Percentiles rank a stretch among this genome's conserved stretches.
Evolutionary conservation across 2,888 invertebrate genomes (phyloP).

Genomic region (Oscheius onirici): DNA sequence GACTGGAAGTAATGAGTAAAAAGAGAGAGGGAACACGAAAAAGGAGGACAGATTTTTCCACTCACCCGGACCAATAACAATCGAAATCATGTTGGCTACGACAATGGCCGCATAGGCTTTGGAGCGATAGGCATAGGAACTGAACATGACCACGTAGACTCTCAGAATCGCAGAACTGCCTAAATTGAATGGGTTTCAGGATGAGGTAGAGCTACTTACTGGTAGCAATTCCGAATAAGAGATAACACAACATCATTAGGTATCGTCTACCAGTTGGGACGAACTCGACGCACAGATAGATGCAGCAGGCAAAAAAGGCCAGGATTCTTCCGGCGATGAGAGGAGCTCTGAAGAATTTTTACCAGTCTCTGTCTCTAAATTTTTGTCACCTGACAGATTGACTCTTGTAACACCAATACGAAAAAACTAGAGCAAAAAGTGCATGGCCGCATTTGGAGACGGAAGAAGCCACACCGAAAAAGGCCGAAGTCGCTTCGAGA

Average conservation of each 20-base stretch:
- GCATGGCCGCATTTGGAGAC: slow-evolving; percentile 54
- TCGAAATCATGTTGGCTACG: slow-evolving; percentile 45
- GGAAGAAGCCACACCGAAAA: slow-evolving; percentile 55
- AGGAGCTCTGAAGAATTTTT: slow-evolving; percentile 37
- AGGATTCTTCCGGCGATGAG: slow-evolving; percentile 44
- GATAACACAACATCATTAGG: slow-evolving; percentile 46
- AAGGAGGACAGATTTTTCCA: background rate
- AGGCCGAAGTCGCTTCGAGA: slow-evolving; percentile 44
- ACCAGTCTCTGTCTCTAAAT: background rate
- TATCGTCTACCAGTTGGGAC: slow-evolving; percentile 44
- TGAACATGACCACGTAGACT: slow-evolving; percentile 50
- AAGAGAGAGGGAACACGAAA: no score
- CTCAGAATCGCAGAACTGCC: slow-evolving; percentile 45
- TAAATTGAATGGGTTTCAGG: slow-evolving; percentile 11
- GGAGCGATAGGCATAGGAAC: slow-evolving; percentile 38
- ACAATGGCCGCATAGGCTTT: slow-evolving; percentile 45
- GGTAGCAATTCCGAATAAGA: slow-evolving; percentile 47
- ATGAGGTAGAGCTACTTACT: slow-evolving; percentile 25
- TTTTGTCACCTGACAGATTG: slow-evolving; percentile 41
- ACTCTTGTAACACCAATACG: slow-evolving; percentile 51
- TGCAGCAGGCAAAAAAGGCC: slow-evolving; percentile 46
- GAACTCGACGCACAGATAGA: slow-evolving; percentile 52
- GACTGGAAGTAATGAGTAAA: no score
- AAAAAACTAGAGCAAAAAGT: slow-evolving; percentile 51
- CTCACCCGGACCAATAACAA: slow-evolving; percentile 50